These are phyloP conservation scores for Euproctis similis DNA, from an alignment of 2,888 invertebrate genomes.

Conservation along the genomic window DNA sequence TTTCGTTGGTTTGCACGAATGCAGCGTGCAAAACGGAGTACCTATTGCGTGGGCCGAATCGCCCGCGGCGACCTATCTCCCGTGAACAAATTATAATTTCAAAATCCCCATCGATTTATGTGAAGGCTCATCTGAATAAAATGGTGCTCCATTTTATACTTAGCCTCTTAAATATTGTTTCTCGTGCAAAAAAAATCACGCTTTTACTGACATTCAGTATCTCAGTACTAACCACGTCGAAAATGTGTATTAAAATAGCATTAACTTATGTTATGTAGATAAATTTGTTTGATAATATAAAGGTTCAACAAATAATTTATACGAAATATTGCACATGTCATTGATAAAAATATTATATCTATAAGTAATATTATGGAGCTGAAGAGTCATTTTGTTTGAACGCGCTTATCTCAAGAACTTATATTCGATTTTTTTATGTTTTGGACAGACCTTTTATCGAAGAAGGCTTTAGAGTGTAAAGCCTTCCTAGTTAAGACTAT, in stretches of 20 bases:
- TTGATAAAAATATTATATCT: slow-evolving; percentile 7
- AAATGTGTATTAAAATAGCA: slow-evolving; percentile 23
- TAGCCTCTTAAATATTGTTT: slow-evolving; percentile 42
- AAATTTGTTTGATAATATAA: slow-evolving; percentile 17
- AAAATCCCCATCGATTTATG: slow-evolving; percentile 73
- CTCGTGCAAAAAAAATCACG: slow-evolving; percentile 18
- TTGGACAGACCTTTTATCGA: no score
- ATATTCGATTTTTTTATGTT: no score
- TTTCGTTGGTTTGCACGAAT: slow-evolving; percentile 15
- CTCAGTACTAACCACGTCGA: slow-evolving; percentile 24
- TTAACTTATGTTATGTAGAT: slow-evolving; percentile 23
- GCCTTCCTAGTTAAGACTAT: no score
- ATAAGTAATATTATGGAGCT: slow-evolving; percentile 3
- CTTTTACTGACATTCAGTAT: slow-evolving; percentile 16
- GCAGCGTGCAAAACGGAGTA: slow-evolving; percentile 6
- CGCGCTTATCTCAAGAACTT: no score
- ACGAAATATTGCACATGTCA: slow-evolving; percentile 16
- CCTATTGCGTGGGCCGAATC: slow-evolving; percentile 54
- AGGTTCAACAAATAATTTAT: slow-evolving; percentile 20
- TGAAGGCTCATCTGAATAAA: slow-evolving; percentile 65
- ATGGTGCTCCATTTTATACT: slow-evolving; percentile 57
- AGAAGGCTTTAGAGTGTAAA: no score
- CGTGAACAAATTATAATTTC: slow-evolving; percentile 72
- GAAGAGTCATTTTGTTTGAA: no score
- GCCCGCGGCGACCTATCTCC: slow-evolving; percentile 66